Percentiles rank a stretch among this genome's conserved stretches.
phyloP scores from a whole-genome alignment of 1,140 invertebrate genomes.

The Muscidifurax raptorellus region DNA sequence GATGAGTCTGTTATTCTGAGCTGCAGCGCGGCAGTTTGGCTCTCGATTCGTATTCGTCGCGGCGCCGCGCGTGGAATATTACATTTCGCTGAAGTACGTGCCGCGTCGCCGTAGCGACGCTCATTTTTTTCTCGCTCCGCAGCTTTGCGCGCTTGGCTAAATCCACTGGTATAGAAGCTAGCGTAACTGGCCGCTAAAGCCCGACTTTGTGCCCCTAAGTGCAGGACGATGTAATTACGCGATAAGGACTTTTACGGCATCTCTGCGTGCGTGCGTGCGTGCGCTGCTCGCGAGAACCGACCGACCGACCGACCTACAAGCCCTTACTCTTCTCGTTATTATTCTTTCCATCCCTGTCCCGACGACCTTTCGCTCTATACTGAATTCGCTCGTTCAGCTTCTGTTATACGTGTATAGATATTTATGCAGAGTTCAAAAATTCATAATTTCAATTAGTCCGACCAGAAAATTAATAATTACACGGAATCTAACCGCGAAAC shows the following conservation, averaged over 20 bases:
- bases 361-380: background rate
- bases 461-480: no score
- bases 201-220: constrained; percentile 21
- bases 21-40: no score
- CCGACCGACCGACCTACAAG: background rate
- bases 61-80: constrained; percentile 61
- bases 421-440: no score
- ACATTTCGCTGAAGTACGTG: constrained; percentile 61
- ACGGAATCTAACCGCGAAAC: no score
- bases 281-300: background rate
- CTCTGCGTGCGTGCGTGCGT: background rate
- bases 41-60: constrained; percentile 62
- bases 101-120: constrained; percentile 54
- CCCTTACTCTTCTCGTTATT: background rate
- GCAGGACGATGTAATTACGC: constrained; percentile 47
- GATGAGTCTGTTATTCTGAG: no score
- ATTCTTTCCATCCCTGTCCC: background rate
- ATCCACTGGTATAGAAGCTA: background rate
- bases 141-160: background rate
- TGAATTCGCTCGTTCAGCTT: background rate
- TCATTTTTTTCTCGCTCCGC: background rate
- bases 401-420: no score
- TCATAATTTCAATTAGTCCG: no score
- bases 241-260: constrained; percentile 49
- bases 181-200: constrained; percentile 14